Evolutionary conservation across 2,797 vertebrate species (phyloP).

Genomic region (Bucorvus abyssinicus): DNA sequence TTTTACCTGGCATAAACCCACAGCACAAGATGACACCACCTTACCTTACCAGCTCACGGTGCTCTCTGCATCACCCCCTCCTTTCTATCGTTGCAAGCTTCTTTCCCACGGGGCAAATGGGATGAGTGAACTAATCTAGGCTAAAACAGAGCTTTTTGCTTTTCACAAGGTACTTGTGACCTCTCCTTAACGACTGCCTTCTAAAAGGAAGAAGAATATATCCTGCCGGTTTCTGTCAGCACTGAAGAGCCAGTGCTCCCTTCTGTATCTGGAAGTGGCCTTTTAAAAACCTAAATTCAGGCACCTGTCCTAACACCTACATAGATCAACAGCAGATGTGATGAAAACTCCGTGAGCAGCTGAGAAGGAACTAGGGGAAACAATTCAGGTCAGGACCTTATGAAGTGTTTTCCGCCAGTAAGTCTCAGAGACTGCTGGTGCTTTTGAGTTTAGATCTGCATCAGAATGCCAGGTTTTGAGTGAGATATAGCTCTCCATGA

Average conservation of each 20-base stretch:
- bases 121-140: neutral
- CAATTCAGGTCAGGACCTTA: neutral
- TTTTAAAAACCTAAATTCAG: neutral
- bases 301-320: neutral
- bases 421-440: neutral
- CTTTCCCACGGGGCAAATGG: neutral
- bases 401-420: neutral
- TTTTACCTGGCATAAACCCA: neutral
- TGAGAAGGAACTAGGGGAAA: neutral
- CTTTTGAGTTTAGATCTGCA: neutral
- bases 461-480: neutral
- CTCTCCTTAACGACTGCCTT: neutral
- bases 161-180: neutral
- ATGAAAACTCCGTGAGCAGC: neutral
- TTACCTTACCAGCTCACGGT: accelerated
- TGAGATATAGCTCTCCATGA: neutral
- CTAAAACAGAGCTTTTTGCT: neutral
- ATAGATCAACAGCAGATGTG: neutral
- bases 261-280: neutral
- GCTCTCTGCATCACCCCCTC: neutral
- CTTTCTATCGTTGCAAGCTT: neutral
- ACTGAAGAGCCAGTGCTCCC: neutral
- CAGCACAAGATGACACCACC: neutral
- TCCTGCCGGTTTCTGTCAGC: neutral
- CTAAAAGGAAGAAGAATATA: neutral